A percentile compares a stretch with the other conserved stretches of the same genome.
phyloP scores from a whole-genome alignment of 2,797 vertebrate species.

The Chelon labrosus region DNA sequence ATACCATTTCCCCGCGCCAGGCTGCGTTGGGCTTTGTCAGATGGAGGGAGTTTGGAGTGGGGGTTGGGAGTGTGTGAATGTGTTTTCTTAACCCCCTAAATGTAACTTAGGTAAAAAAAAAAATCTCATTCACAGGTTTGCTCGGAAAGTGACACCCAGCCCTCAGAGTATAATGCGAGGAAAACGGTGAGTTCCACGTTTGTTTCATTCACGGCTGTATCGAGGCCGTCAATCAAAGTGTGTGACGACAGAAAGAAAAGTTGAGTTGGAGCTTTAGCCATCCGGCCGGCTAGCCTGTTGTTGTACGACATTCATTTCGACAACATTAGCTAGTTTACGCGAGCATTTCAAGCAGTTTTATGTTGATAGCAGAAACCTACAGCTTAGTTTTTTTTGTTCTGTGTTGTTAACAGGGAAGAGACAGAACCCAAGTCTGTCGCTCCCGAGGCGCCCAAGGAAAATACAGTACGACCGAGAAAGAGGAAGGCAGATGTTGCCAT shows the following conservation, averaged over 20 bases:
- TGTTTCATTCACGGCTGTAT: not conserved
- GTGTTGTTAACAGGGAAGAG: slow-evolving; percentile 75
- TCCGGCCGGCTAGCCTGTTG: slow-evolving; percentile 66
- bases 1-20: slow-evolving; percentile 73
- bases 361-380: not conserved
- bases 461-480: slow-evolving; percentile 87
- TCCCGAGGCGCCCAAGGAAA: slow-evolving; percentile 72
- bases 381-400: not conserved
- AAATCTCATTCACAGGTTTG: slow-evolving; percentile 71
- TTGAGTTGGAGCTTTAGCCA: slow-evolving; percentile 61
- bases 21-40: slow-evolving; percentile 79
- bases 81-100: slow-evolving; percentile 24
- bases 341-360: not conserved
- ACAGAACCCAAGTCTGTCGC: slow-evolving; percentile 73
- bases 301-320: slow-evolving; percentile 14
- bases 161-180: slow-evolving; percentile 85
- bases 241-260: slow-evolving; percentile 41
- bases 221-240: slow-evolving; percentile 39
- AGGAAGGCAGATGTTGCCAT: slow-evolving; percentile 96
- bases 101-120: slow-evolving; percentile 2
- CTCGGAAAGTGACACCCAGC: slow-evolving; percentile 33
- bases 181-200: slow-evolving; percentile 81
- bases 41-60: slow-evolving; percentile 74
- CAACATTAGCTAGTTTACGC: not conserved
- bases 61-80: slow-evolving; percentile 78